Evolutionary conservation across 2,797 vertebrate species (phyloP).

Genomic region (Agapornis canus): DNA sequence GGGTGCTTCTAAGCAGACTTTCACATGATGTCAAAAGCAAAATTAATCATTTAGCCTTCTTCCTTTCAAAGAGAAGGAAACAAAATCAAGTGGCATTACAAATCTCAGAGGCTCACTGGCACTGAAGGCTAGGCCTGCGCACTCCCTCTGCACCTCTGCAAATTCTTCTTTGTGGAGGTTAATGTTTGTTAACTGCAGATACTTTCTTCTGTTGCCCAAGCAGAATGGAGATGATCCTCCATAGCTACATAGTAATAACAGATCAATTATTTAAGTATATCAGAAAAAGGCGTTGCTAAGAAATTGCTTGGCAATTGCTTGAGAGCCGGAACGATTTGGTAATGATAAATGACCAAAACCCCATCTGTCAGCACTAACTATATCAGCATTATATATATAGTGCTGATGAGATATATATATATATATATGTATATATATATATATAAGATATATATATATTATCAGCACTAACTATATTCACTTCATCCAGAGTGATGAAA

Average conservation of each 20-base stretch:
- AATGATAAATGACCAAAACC: background rate
- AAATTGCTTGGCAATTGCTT: background rate
- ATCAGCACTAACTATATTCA: background rate
- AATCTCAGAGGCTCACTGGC: background rate
- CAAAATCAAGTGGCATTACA: background rate
- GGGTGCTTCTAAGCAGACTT: background rate
- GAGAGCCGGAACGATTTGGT: background rate
- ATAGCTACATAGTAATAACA: background rate
- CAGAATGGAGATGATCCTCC: background rate
- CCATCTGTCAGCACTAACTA: background rate
- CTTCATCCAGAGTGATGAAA: background rate
- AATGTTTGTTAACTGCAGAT: background rate
- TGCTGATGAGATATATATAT: no score
- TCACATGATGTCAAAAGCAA: background rate
- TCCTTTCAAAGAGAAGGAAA: background rate
- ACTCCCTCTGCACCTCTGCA: background rate
- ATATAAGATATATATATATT: no score
- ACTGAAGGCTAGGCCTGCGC: background rate
- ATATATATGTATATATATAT: no score
- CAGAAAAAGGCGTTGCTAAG: background rate
- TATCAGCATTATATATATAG: no score
- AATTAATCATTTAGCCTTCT: background rate
- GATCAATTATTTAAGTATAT: background rate
- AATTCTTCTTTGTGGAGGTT: background rate
- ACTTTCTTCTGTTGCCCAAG: background rate